Conservation (phyloP, 2,797 vertebrate species). For the Valencia hispanica region DNA sequence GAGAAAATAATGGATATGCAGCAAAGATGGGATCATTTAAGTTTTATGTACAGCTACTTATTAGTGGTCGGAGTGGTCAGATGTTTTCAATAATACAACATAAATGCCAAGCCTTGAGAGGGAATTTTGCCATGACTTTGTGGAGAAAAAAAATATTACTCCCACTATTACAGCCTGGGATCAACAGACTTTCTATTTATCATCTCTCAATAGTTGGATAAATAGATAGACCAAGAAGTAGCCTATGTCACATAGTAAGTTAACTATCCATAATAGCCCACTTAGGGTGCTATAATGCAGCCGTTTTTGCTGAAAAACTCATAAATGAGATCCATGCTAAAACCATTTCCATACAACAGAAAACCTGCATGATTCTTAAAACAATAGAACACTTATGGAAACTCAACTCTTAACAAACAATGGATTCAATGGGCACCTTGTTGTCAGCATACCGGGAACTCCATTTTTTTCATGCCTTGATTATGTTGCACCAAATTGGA, state of each 20-base stretch:
- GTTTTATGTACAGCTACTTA: slow-evolving; percentile 82
- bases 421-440: slow-evolving; percentile 32
- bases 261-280: slow-evolving; percentile 12
- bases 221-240: slow-evolving; percentile 1
- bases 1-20: slow-evolving; percentile 80
- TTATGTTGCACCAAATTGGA: slow-evolving; percentile 20
- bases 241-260: slow-evolving; percentile 1
- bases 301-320: slow-evolving; percentile 30
- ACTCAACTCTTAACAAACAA: slow-evolving; percentile 22
- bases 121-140: slow-evolving; percentile 72
- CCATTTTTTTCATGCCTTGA: slow-evolving; percentile 22
- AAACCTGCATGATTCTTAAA: slow-evolving; percentile 32
- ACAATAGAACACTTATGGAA: slow-evolving; percentile 34
- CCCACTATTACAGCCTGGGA: slow-evolving; percentile 62
- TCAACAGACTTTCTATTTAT: slow-evolving; percentile 25
- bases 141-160: slow-evolving; percentile 67
- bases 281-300: slow-evolving; percentile 14
- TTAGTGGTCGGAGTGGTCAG: slow-evolving; percentile 82
- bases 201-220: slow-evolving; percentile 2
- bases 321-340: slow-evolving; percentile 49
- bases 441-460: slow-evolving; percentile 37
- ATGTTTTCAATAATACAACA: slow-evolving; percentile 84
- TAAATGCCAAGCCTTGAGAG: slow-evolving; percentile 72
- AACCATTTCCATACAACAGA: slow-evolving; percentile 32
- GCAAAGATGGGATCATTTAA: slow-evolving; percentile 73